Conservation (phyloP, 2,113 vertebrate species). For the Indicator indicator region DNA sequence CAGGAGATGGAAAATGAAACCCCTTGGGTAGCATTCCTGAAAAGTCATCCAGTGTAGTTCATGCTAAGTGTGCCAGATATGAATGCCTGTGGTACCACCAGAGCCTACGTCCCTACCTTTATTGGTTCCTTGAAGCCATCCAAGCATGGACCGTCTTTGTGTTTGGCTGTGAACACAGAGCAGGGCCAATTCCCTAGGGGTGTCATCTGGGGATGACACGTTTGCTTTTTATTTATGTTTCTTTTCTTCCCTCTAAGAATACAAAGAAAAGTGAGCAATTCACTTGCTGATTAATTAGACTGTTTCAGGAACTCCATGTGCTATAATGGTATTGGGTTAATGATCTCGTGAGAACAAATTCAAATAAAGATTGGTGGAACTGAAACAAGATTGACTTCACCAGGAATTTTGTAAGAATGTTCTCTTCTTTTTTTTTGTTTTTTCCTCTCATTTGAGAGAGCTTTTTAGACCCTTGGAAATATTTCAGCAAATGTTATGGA, state of each 20-base stretch:
- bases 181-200: not conserved
- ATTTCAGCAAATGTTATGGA: not conserved
- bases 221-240: not conserved
- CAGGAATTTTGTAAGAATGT: not conserved
- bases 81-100: not conserved
- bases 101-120: not conserved
- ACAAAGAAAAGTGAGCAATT: not conserved
- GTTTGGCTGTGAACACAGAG: not conserved
- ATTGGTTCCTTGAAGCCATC: not conserved
- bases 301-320: not conserved
- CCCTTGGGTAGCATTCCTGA: not conserved
- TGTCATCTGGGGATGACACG: not conserved
- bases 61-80: not conserved
- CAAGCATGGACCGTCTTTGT: accelerated
- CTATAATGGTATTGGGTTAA: not conserved
- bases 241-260: not conserved
- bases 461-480: not conserved
- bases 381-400: not conserved
- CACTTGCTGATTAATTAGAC: not conserved
- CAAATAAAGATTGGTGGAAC: constrained; percentile 1
- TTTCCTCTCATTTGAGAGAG: not conserved
- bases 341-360: not conserved
- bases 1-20: not conserved
- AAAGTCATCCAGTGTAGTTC: not conserved
- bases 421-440: not conserved